Evolutionary conservation across 2,888 invertebrate genomes (phyloP).

Genomic region (Steinernema scapterisci): DNA sequence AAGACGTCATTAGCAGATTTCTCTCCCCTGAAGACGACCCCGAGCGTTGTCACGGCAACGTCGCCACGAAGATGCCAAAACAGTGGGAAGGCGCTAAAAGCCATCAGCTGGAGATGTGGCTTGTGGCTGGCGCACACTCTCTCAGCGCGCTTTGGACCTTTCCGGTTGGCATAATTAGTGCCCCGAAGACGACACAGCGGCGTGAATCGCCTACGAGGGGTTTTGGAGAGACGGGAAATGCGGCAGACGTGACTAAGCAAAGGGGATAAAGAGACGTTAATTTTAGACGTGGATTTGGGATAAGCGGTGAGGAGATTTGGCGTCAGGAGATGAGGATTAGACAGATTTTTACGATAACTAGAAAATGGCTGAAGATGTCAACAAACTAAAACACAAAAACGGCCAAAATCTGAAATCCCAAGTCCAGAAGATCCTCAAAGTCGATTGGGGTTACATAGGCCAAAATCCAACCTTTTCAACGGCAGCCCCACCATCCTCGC

Average conservation of each 20-base stretch:
- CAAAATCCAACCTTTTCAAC: too few species aligned
- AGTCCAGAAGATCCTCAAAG: too few species aligned
- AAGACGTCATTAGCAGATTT: not conserved
- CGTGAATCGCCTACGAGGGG: not conserved
- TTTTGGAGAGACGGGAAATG: not conserved
- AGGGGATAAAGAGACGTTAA: too few species aligned
- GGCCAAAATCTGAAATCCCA: not conserved
- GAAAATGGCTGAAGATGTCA: too few species aligned
- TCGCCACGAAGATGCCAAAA: not conserved
- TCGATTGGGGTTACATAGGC: too few species aligned
- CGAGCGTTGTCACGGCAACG: conserved; percentile 23
- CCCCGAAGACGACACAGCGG: not conserved
- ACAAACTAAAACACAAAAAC: not conserved
- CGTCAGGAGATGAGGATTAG: too few species aligned
- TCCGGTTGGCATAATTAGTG: not conserved
- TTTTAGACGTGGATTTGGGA: too few species aligned
- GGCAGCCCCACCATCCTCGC: too few species aligned
- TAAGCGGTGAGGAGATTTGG: too few species aligned
- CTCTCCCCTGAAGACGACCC: conserved; percentile 3
- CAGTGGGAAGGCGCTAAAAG: not conserved
- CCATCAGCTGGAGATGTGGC: not conserved
- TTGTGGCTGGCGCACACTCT: too few species aligned
- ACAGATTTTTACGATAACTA: too few species aligned
- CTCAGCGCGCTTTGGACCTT: not conserved
- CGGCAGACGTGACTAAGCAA: not conserved